Evolutionary conservation across 2,888 invertebrate species (phyloP), one percentile per base, ranked within the genome.

Genomic region (Lithophane ornitopus): DNA sequence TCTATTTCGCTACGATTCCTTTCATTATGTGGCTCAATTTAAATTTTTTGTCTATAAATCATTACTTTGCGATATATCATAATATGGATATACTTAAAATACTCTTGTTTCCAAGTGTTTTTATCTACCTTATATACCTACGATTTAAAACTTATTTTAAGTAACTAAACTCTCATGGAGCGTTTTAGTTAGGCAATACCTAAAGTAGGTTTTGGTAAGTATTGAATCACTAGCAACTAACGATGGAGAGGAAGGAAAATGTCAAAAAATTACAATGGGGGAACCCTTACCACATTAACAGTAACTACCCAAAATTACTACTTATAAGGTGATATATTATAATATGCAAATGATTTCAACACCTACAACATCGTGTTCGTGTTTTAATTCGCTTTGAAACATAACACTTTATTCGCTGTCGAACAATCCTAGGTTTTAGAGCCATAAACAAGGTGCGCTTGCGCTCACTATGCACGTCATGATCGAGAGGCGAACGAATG

Each of bases 401-500:
- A 74, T 46, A 70, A 80, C 44, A 76, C 62, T 71, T 77, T 66
- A 74, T 78, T 78, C 62, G 22, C 41, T 46, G 56, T 75, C 65
- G 72, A 71, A 73, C 61, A 44, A 78, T 70, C 49, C 46, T 39
- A 81, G 54, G 46, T 70, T 77, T 74, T 56, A 70, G 59, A 56
- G 62, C 59, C 54, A 79, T 84, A 81, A 81, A 85, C 78, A 72
- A 77, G 62, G 73, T 69, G 71, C 70, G 80, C 81, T 70, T 72
- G 73, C 76, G 84, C 81, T 82, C 81, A 78, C 83, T 81, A 85
- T 84, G 78, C 81, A 81, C 87, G 83, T 86, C 88, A 89, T 87
- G 88, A 89, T 86, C 82, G 87, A 89, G 88, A 87, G 84, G 88
- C 87, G 88, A 85, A 81, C 84, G 87, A 89, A 86, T 86, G 85